phyloP scores from a whole-genome alignment of 2,797 vertebrate species.

The Xenops minutus region DNA sequence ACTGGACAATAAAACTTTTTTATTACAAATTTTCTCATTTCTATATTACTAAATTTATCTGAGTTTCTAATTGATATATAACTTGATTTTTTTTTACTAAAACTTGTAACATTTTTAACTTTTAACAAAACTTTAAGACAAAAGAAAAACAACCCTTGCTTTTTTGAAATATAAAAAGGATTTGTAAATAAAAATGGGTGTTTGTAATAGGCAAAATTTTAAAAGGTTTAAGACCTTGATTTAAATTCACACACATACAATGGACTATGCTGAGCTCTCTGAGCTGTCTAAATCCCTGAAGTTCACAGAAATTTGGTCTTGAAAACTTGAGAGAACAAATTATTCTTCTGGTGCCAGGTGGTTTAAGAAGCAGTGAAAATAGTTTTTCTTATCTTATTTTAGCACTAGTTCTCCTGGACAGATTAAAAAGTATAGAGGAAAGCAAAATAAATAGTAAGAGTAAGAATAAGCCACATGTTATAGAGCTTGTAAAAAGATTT shows the following conservation, averaged over 20 bases:
- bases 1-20: background rate
- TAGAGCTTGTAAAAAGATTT: background rate
- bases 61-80: background rate
- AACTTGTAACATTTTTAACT: background rate
- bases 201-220: background rate
- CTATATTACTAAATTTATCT: background rate
- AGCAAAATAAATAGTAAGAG: background rate
- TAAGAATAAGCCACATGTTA: background rate
- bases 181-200: background rate
- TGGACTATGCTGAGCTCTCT: background rate
- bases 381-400: slow-evolving; percentile 3
- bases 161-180: background rate
- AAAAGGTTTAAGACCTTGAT: background rate
- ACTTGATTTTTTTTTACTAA: background rate
- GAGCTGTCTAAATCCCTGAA: background rate
- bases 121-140: background rate
- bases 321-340: background rate
- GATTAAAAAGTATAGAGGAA: background rate
- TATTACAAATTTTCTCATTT: background rate
- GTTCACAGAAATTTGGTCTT: background rate
- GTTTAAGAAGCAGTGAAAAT: background rate
- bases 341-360: background rate
- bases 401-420: background rate
- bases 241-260: background rate
- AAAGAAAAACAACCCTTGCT: background rate